Evolutionary conservation across 1,140 invertebrate species (phyloP), one percentile per base, ranked within the genome.

Genomic region (Rhizoglyphus robini): DNA sequence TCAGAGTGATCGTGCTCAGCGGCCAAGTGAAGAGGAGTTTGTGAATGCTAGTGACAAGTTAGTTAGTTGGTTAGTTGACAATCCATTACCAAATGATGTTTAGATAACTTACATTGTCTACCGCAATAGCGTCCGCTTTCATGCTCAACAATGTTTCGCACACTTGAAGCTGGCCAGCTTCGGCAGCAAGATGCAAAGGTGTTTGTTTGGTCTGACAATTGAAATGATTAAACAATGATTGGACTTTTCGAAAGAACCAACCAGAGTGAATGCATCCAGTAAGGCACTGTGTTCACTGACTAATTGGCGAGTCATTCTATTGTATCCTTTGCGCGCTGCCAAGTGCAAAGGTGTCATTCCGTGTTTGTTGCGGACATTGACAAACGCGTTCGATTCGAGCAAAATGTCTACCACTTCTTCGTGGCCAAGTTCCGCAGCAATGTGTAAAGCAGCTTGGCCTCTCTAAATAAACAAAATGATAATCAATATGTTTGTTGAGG

Each of bases 1-100:
- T 98, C 94, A 5, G 93, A 90, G 75, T 90, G 95, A 76, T 99
- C 96, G 75, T 97, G 96, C 80, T 97, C 91, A 25, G 94, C 94
- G 0, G 95, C 95, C 32, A 95, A 72, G 69, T 83, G 81, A 3
- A 83, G 72, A 1, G 81, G 80, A 0, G 81, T 82, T 70, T 81
- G 81, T 1, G 79, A 80, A 67, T 79, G 76, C 63, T 64, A 23
- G 3, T 11, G 13, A n/a, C n/a, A n/a, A n/a, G n/a, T n/a, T n/a
- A n/a, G n/a, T n/a, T n/a, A n/a, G n/a, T n/a, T 18, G 18, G 30
- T 63, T 48, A 2, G 20, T 76, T 78, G 68, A 30, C 67, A 70
- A 67, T 18, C 64, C 23, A 66, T 57, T 25, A 41, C 41, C 4
- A 20, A 49, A 63, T 67, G 23, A 59, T 4, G 58, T 57, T 31